Evolutionary conservation across 2,888 invertebrate genomes (phyloP).

Genomic region (Cerceris rybyensis): DNA sequence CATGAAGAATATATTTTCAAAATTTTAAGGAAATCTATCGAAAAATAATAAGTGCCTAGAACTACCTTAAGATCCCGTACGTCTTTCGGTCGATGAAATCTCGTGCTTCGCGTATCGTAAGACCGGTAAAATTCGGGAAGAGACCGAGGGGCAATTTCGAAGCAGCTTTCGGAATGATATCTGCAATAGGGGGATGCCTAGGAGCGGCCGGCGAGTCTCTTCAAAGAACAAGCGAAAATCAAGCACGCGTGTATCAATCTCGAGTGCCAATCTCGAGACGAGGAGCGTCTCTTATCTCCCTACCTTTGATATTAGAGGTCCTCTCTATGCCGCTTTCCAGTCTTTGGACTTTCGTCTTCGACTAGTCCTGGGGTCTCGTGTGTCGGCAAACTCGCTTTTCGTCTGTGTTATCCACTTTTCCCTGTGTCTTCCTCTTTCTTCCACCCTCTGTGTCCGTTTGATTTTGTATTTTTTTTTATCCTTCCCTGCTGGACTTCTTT

Average conservation of each 20-base stretch:
- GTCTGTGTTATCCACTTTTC: background rate
- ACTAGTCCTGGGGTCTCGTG: conserved; percentile 24
- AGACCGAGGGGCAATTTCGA: conserved; percentile 39
- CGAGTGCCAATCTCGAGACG: conserved; percentile 62
- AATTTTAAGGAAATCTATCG: too few relatives aligned
- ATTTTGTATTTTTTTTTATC: background rate
- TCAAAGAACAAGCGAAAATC: conserved; percentile 66
- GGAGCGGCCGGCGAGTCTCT: conserved; percentile 36
- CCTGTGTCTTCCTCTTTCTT: conserved; percentile 16
- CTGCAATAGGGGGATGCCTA: conserved; percentile 7
- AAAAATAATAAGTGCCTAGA: too few relatives aligned
- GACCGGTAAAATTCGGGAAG: conserved; percentile 35
- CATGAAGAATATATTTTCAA: too few relatives aligned
- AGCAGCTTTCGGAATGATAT: conserved; percentile 34
- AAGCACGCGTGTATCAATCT: conserved; percentile 67
- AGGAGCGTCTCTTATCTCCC: conserved; percentile 55
- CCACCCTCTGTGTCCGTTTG: conserved; percentile 4
- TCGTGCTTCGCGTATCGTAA: conserved; percentile 33
- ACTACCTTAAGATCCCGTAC: background rate
- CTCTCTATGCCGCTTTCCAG: conserved; percentile 34
- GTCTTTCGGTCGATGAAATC: conserved; percentile 16
- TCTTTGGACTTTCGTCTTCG: conserved; percentile 52
- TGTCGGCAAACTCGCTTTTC: conserved; percentile 18
- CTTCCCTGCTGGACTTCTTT: too few relatives aligned
- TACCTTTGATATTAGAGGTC: conserved; percentile 60